Percentiles rank a stretch among this genome's conserved stretches.
Evolutionary conservation across 2,888 invertebrate genomes (phyloP).

Genomic region (Coleophora deauratella): DNA sequence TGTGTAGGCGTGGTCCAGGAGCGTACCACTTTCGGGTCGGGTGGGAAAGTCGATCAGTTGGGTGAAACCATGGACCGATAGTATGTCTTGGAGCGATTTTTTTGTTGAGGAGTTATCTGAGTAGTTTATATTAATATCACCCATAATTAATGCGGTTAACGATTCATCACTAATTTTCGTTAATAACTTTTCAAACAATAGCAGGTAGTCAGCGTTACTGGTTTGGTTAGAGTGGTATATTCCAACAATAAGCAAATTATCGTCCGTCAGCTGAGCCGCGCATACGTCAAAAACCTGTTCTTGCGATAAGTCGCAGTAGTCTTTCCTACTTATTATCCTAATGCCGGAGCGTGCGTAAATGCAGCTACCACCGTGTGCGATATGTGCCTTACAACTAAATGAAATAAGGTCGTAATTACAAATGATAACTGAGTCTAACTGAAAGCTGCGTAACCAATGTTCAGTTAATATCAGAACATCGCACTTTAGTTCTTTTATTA

Average conservation of each 20-base stretch:
- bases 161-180: background rate
- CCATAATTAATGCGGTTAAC: background rate
- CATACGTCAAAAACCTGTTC: slow-evolving; percentile 1
- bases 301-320: background rate
- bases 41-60: background rate
- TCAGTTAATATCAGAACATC: background rate
- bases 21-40: background rate
- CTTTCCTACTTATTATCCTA: background rate
- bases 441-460: background rate
- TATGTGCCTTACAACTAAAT: background rate
- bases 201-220: background rate
- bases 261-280: background rate
- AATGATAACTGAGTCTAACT: background rate
- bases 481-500: background rate
- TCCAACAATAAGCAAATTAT: background rate
- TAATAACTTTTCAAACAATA: background rate
- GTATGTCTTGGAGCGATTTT: background rate
- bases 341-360: background rate
- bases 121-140: background rate
- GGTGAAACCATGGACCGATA: background rate
- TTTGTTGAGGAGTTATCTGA: background rate
- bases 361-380: slow-evolving; percentile 2
- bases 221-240: slow-evolving; percentile 1
- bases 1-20: slow-evolving; percentile 1
- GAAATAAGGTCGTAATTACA: background rate